These are phyloP conservation scores for Bos indicus DNA, from an alignment of 2,113 vertebrate species.

Conservation along the genomic window DNA sequence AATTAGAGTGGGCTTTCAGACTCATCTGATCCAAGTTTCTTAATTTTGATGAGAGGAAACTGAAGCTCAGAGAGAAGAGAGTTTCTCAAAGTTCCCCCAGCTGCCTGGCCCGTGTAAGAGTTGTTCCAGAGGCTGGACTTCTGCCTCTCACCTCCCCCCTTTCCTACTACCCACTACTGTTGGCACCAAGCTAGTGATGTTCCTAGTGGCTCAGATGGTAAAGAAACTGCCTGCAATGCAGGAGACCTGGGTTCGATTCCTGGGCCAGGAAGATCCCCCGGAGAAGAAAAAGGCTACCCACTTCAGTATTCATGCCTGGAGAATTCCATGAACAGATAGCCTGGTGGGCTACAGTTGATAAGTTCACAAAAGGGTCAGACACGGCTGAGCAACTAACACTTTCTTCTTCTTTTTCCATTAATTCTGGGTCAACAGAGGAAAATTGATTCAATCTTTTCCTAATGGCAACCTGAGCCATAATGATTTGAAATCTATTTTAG, in stretches of 20 bases:
- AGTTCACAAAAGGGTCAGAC: background rate
- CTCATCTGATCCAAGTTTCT: background rate
- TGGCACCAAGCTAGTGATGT: background rate
- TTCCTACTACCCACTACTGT: rapidly evolving
- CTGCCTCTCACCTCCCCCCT: rapidly evolving
- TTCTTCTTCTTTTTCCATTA: background rate
- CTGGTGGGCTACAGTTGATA: background rate
- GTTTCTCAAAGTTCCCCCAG: background rate
- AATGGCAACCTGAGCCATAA: background rate
- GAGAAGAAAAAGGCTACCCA: background rate
- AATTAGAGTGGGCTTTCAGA: background rate
- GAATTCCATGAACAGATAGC: background rate
- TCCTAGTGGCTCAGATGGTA: background rate
- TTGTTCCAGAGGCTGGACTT: background rate
- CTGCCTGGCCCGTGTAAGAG: too few species aligned
- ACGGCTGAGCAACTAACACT: background rate
- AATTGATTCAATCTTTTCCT: background rate
- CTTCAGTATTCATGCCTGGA: background rate
- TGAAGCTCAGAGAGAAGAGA: background rate
- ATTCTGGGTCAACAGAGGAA: too few species aligned
- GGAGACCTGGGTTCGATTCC: background rate
- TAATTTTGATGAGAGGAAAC: background rate
- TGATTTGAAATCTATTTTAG: background rate
- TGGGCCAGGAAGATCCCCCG: background rate
- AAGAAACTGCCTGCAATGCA: background rate